Evolutionary conservation across 2,888 invertebrate species (phyloP), one percentile per base, ranked within the genome.

Genomic region (Trichogramma evanescens): DNA sequence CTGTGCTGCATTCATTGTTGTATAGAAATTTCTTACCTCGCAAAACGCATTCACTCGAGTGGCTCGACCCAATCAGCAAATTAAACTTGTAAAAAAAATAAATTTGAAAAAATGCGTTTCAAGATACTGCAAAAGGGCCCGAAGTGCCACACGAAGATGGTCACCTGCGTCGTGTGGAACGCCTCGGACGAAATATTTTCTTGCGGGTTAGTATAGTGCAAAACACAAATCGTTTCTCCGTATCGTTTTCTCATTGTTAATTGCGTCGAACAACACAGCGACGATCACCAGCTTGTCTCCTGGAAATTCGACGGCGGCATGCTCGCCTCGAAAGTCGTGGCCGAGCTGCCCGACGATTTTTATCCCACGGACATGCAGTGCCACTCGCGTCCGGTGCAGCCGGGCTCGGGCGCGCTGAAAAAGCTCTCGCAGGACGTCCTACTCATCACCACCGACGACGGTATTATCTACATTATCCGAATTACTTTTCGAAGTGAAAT

Each of bases 121-220:
- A 76, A 76, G 69, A 71, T 77, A 70, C 73, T 74, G 26, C 60
- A 89, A 63, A 86, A 87, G 68, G 89, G 89, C 72, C 89, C 88
- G 70, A 85, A 88, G 26, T 86, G 89, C 60, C 89, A 91, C 76
- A 81, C 80, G 63, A 89, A 89, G 69, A 84, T 91, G n/a, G 89
- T 93, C 8, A 89, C 91, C 63, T 94, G 95, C 76, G 89, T 95
- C 9, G 91, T 91, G 67, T 98, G 97, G 97, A 91, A 89, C 76
- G 91, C 89, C 68, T 88, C 92, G 41, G 96, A 97, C 77, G 96
- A 97, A 78, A 88, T 95, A 53, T 93, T 89, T 80, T 93, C 95
- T 39, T 89, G 90, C 70, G 90, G 92, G 93, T 91, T 78, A 78
- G 79, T 74, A 26, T 2, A 10, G n/a, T 6, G 45, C 43, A 10